Conservation (phyloP, 2,888 invertebrate genomes). For the Bembecia ichneumoniformis region DNA sequence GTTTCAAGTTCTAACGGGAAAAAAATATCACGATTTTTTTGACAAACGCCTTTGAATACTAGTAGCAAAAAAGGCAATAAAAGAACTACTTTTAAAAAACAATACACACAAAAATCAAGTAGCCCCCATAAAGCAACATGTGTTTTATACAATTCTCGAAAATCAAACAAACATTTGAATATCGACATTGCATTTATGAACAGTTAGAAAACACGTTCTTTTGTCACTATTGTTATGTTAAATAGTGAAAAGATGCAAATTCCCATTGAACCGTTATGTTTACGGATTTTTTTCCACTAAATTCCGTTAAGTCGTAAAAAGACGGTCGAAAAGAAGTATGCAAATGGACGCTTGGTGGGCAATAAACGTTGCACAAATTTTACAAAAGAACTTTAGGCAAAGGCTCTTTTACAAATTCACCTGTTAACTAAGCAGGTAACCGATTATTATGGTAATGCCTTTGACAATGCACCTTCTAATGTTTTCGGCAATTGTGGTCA, state of each 20-base stretch:
- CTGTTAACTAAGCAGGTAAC: conserved; percentile 59
- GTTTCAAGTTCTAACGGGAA: too few species aligned
- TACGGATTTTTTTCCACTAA: conserved; percentile 40
- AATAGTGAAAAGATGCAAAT: conserved; percentile 56
- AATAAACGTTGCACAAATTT: conserved; percentile 48
- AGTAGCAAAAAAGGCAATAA: conserved; percentile 1
- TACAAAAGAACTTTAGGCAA: conserved; percentile 40
- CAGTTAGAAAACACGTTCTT: conserved; percentile 26
- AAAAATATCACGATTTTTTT: too few species aligned
- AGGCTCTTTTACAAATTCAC: conserved; percentile 46
- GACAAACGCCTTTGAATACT: too few species aligned
- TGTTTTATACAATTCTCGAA: conserved; percentile 23
- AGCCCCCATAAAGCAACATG: conserved; percentile 44
- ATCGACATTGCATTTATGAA: conserved; percentile 12
- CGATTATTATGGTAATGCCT: conserved; percentile 63
- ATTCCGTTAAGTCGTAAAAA: conserved; percentile 52
- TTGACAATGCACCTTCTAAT: conserved; percentile 54
- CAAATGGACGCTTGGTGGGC: conserved; percentile 25
- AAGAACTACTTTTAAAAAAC: conserved; percentile 13
- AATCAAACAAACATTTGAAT: conserved; percentile 20
- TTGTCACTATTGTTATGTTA: conserved; percentile 45
- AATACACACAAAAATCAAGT: conserved; percentile 10
- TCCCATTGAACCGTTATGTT: conserved; percentile 51
- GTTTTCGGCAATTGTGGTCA: conserved; percentile 65
- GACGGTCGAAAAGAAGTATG: conserved; percentile 26